phyloP scores from a whole-genome alignment of 2,113 vertebrate species.

The Ictalurus furcatus region DNA sequence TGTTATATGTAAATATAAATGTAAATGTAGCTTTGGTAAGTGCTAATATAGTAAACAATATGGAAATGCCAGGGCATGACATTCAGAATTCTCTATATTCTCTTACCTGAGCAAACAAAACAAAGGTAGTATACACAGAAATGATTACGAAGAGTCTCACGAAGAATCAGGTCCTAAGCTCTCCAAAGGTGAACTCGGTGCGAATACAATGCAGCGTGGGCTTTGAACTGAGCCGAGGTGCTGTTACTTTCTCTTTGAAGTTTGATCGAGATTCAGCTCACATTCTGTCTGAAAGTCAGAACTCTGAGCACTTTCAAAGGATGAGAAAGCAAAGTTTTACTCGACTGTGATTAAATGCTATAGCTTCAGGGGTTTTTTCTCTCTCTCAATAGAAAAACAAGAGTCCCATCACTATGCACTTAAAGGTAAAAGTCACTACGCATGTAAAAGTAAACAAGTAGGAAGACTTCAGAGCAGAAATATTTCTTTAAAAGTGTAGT shows the following conservation, averaged over 20 bases:
- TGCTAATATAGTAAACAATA: conserved; percentile 13
- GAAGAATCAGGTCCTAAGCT: not conserved
- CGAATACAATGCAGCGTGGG: not conserved
- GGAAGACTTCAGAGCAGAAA: not conserved
- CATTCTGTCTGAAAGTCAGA: conserved; percentile 50
- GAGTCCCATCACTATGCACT: not conserved
- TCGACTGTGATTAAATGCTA: conserved; percentile 49
- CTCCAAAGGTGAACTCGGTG: not conserved
- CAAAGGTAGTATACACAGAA: not conserved
- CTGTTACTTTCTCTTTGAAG: conserved; percentile 62
- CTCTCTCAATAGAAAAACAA: not conserved
- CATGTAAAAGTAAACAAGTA: not conserved
- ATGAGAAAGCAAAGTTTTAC: conserved; percentile 47
- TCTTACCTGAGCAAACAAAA: not conserved
- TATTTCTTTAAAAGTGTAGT: not conserved
- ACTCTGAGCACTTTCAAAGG: conserved; percentile 40
- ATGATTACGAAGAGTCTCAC: not conserved
- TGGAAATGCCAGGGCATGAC: conserved; percentile 27
- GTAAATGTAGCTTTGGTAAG: conserved; percentile 6
- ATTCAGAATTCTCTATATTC: not conserved
- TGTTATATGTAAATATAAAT: conserved; percentile 12
- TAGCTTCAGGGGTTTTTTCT: too few species aligned
- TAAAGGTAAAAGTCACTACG: not conserved
- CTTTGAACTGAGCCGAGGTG: conserved; percentile 53
- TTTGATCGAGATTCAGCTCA: conserved; percentile 69